Base-by-base conservation (phyloP, 1,140 invertebrate species). In the Pachyrhynchus sulphureomaculatus region DNA sequence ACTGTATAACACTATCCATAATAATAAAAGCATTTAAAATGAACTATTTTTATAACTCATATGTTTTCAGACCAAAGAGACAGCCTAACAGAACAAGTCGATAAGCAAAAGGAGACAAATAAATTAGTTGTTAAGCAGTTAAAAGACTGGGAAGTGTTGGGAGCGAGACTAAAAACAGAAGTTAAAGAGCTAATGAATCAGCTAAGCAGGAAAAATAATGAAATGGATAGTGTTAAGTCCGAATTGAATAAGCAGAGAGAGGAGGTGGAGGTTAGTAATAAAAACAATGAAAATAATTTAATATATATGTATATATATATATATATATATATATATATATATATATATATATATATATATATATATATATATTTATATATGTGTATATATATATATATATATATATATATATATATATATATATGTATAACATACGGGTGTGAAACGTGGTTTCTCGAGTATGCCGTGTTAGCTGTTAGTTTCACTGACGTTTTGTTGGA, bases 71-170 rank as follows among this genome's bases (percentile, higher is more conserved):
- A 82, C 58, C 81, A 82, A 52, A 78, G 78, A 72, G 82, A 78
- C 39, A 59, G 39, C 13, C 69, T 70, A 29, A 68, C 62, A 2
- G 68, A 73, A 48, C 71, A 73, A 59, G 64, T 74, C 2, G 65
- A 70, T 20, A 74, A 73, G 23, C 74, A 76, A 60, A 73, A 72
- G 34, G 75, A 76, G 37, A 73, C 70, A 2, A 74, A 75, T 34
- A 74, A 76, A 61, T 59, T 74, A 8, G 74, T 75, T 4, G 71
- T 78, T 24, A 78, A 81, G 70, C 80, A 82, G 69, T 62, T 81
- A 54, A 80, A 80, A 71, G 80, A 81, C 63, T 79, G 81, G 75
- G 80, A 82, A 68, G 69, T 77, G 58, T 69, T 81, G 5, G 80
- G 81, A 18, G 73, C 78, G 0, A 77, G 79, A 70, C 67, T 82